Conservation (phyloP, 2,113 vertebrate genomes). For the Cebidichthys violaceus region DNA sequence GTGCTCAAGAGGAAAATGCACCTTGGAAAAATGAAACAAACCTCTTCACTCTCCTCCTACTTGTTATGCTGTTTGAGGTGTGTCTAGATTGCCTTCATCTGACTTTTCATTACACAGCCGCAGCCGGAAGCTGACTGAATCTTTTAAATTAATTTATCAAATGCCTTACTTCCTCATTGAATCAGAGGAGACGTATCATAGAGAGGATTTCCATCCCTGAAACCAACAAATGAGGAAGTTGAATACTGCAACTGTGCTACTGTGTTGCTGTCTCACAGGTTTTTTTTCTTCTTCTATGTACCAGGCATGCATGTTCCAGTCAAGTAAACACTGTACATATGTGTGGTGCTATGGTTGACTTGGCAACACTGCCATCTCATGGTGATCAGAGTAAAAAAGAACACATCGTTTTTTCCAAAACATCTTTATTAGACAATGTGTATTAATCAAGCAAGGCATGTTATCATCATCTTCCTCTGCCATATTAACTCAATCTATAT, state of each 20-base stretch:
- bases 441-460: conserved; percentile 27
- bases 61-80: conserved; percentile 30
- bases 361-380: conserved; percentile 86
- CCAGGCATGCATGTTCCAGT: conserved; percentile 44
- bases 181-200: neutral
- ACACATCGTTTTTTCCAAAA: conserved; percentile 3
- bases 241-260: neutral
- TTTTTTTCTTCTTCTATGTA: neutral
- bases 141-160: conserved; percentile 14
- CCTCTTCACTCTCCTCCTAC: conserved; percentile 46
- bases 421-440: conserved; percentile 43
- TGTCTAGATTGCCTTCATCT: conserved; percentile 39
- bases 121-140: conserved; percentile 29
- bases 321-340: conserved; percentile 18
- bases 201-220: neutral
- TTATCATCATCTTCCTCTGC: neutral
- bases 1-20: conserved; percentile 65
- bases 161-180: neutral
- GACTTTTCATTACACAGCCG: conserved; percentile 22
- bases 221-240: neutral
- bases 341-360: conserved; percentile 59
- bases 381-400: conserved; percentile 53
- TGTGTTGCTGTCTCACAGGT: conserved; percentile 10
- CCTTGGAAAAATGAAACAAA: conserved; percentile 49
- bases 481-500: neutral